Evolutionary conservation across 2,113 vertebrate species (phyloP).

Genomic region (Rattus rattus): DNA sequence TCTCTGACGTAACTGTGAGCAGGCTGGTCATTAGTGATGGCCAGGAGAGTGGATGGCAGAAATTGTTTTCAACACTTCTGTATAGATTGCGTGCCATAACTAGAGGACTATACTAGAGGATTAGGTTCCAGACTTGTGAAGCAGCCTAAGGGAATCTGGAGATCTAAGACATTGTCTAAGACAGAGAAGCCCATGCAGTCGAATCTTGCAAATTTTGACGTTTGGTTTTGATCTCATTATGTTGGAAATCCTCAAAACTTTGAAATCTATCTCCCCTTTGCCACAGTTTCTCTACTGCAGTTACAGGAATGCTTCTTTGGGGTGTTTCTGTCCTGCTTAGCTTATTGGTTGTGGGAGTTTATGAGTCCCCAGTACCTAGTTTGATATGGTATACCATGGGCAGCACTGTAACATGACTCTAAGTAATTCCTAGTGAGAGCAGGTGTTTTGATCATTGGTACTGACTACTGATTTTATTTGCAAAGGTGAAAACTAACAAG

Average conservation of each 20-base stretch:
- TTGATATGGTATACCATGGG: not conserved
- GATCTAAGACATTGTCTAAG: not conserved
- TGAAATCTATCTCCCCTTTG: not conserved
- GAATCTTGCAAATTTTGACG: not conserved
- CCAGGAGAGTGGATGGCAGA: slow-evolving; percentile 23
- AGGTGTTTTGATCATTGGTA: not conserved
- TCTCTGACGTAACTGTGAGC: slow-evolving; percentile 72
- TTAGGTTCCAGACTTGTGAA: not conserved
- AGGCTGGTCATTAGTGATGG: not conserved
- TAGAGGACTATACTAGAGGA: not conserved
- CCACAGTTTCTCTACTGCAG: not conserved
- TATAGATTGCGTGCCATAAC: not conserved
- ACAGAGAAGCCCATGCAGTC: not conserved
- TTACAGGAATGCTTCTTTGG: not conserved
- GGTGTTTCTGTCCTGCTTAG: not conserved
- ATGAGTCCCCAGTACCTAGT: too few species aligned
- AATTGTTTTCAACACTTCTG: slow-evolving; percentile 61
- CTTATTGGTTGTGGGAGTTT: not conserved
- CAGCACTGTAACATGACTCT: not conserved
- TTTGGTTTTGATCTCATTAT: not conserved
- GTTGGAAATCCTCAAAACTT: not conserved
- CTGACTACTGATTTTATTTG: not conserved
- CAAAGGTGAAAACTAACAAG: not conserved
- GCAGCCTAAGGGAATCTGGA: not conserved
- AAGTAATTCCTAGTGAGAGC: not conserved